Evolutionary conservation across 2,113 vertebrate species (phyloP), one percentile per base, ranked within the genome.

Genomic region (Clarias macrocephalus): DNA sequence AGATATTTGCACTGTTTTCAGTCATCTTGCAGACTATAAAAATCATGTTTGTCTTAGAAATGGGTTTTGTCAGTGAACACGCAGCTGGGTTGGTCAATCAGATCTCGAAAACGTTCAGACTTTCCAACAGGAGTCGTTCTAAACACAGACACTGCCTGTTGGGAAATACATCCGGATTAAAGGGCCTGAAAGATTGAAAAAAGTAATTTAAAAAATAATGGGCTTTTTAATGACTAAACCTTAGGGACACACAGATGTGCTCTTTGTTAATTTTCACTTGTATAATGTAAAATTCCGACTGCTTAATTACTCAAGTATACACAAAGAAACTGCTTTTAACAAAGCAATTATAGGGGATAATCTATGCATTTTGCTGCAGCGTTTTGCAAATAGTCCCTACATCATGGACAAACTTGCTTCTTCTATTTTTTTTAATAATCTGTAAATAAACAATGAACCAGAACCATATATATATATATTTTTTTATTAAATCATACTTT

Each of bases 121-220:
- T 95, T 95, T 94, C 94, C 94, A 95, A 92, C 93, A 95, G 94
- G 94, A 96, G 94, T 93, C 93, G 92, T 95, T 96, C 91, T 90
- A 92, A 94, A 94, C 83, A 94, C 90, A 89, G 93, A 93, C 94
- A 93, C 92, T 92, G 93, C 94, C 95, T 95, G 91, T 93, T 94
- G 95, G 95, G 95, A 96, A 96, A 96, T 96, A 95, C 94, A 93
- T 93, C 91, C 89, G 93, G 95, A 96, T 96, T 96, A 96, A 94
- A 94, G 94, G 93, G 94, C 94, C 94, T 94, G 93, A 96, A 95
- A 96, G 95, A 96, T 94, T 95, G 95, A 96, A 73, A 95, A 95
- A 96, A 96, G 95, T 96, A 95, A 96, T 96, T 96, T 95, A 95
- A 96, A 96, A 96, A 96, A 96, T 96, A 96, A 96, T 96, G 95